phyloP scores from a whole-genome alignment of 2,797 vertebrate genomes.

The Falco rusticolus region DNA sequence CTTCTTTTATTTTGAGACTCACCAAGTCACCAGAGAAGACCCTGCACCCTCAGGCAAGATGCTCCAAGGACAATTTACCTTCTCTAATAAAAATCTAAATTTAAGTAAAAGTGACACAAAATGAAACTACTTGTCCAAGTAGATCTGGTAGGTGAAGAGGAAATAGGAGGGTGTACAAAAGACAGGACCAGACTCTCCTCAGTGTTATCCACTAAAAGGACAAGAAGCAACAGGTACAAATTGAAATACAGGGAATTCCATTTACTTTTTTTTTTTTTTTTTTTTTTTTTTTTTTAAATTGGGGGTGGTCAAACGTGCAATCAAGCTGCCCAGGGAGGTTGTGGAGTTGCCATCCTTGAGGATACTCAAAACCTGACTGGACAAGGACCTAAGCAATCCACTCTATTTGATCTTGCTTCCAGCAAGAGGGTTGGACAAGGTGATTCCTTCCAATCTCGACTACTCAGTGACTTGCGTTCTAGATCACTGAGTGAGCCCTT shows the following conservation, averaged over 20 bases:
- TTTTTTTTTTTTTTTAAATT: background rate
- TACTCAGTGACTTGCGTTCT: background rate
- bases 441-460: background rate
- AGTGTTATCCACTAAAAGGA: background rate
- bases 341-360: background rate
- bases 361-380: background rate
- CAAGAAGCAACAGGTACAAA: background rate
- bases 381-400: background rate
- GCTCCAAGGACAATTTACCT: background rate
- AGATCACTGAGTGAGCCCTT: background rate
- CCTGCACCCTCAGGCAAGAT: background rate
- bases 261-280: too few species aligned
- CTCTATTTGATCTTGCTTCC: background rate
- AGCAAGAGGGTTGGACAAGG: background rate
- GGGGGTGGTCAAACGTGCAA: background rate
- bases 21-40: background rate
- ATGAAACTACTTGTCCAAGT: background rate
- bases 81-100: background rate
- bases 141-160: background rate
- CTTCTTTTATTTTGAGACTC: background rate
- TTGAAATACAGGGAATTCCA: background rate
- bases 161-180: background rate
- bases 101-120: background rate
- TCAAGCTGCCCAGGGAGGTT: background rate
- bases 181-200: background rate